Evolutionary conservation across 1,140 invertebrate species (phyloP).

Genomic region (Orussus abietinus): DNA sequence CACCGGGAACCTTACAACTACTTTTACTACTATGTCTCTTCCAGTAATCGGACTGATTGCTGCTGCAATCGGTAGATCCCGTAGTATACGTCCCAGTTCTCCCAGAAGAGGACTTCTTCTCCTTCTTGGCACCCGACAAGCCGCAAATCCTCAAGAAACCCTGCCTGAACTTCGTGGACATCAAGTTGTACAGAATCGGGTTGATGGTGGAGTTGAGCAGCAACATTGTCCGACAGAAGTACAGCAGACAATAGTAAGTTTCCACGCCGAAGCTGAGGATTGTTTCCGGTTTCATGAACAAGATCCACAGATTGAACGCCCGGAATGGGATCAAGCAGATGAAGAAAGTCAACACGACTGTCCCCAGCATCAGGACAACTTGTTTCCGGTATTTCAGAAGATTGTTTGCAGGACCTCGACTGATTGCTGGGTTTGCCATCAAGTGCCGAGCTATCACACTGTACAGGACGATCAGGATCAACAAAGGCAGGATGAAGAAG

Average conservation of each 20-base stretch:
- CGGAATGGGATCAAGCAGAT: slow-evolving; percentile 84
- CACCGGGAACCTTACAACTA: slow-evolving; percentile 27
- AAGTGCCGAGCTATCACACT: slow-evolving; percentile 78
- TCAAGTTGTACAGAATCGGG: slow-evolving; percentile 84
- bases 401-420: slow-evolving; percentile 59
- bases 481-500: slow-evolving; percentile 81
- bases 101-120: slow-evolving; percentile 26
- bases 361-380: slow-evolving; percentile 84
- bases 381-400: slow-evolving; percentile 65
- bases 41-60: slow-evolving; percentile 40
- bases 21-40: slow-evolving; percentile 38
- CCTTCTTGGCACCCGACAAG: slow-evolving; percentile 17
- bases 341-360: slow-evolving; percentile 88
- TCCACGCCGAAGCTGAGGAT: slow-evolving; percentile 65
- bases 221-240: slow-evolving; percentile 80
- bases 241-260: slow-evolving; percentile 79
- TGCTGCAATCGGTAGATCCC: slow-evolving; percentile 36
- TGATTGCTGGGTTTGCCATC: slow-evolving; percentile 70
- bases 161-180: slow-evolving; percentile 87
- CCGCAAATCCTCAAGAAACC: slow-evolving; percentile 68
- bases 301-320: slow-evolving; percentile 79
- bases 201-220: slow-evolving; percentile 88
- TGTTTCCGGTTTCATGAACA: slow-evolving; percentile 66
- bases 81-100: slow-evolving; percentile 30
- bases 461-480: slow-evolving; percentile 77